These are phyloP conservation scores for Xylota sylvarum DNA, from an alignment of 2,888 invertebrate genomes.

Conservation along the genomic window DNA sequence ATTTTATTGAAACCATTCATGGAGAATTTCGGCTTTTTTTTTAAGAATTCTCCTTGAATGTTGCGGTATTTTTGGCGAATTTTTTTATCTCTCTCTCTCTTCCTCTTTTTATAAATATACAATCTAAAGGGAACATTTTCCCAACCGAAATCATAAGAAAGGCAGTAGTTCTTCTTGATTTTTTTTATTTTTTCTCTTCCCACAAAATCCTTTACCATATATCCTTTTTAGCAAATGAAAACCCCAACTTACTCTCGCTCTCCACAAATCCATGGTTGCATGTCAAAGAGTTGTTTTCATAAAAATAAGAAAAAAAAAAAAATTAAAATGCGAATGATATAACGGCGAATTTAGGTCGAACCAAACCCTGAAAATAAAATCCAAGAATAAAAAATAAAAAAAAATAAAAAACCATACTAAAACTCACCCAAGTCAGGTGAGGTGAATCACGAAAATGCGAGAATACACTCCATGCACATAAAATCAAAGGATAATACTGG, in stretches of 20 bases:
- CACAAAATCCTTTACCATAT: slow-evolving; percentile 46
- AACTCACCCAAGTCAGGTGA: slow-evolving; percentile 48
- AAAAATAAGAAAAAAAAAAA: slow-evolving; percentile 30
- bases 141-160: slow-evolving; percentile 45
- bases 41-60: slow-evolving; percentile 23
- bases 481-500: slow-evolving; percentile 62
- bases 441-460: slow-evolving; percentile 68
- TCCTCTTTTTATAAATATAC: neutral
- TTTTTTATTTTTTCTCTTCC: neutral
- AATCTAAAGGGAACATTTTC: slow-evolving; percentile 31
- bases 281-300: slow-evolving; percentile 63
- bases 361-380: slow-evolving; percentile 48
- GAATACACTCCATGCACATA: slow-evolving; percentile 38
- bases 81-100: slow-evolving; percentile 1
- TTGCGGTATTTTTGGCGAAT: slow-evolving; percentile 69
- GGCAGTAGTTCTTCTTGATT: slow-evolving; percentile 49
- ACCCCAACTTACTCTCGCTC: slow-evolving; percentile 29
- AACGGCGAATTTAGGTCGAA: slow-evolving; percentile 69
- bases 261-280: slow-evolving; percentile 46
- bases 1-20: slow-evolving; percentile 38
- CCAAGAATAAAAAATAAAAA: slow-evolving; percentile 19
- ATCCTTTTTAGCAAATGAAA: slow-evolving; percentile 68
- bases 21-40: slow-evolving; percentile 23
- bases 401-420: no score
- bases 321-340: slow-evolving; percentile 57